phyloP scores from a whole-genome alignment of 2,113 vertebrate genomes.

The Xiphorhynchus elegans region DNA sequence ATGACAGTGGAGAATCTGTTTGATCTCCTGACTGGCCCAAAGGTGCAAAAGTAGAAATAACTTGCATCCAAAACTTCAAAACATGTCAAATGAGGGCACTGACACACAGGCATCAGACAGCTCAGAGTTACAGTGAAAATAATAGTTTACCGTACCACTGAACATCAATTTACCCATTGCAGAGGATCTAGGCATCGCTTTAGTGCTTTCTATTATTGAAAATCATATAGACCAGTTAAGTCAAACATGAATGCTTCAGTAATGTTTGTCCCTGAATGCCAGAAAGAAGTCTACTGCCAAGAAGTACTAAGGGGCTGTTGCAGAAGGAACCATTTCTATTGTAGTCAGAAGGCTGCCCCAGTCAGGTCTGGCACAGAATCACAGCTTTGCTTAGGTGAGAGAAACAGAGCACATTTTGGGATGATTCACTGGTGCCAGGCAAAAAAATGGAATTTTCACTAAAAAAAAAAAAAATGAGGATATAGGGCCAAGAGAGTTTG shows the following conservation, averaged over 20 bases:
- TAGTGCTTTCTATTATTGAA: slow-evolving; percentile 65
- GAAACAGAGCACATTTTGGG: neutral
- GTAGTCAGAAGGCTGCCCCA: neutral
- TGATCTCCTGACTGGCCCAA: neutral
- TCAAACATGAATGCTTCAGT: slow-evolving; percentile 20
- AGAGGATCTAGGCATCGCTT: slow-evolving; percentile 64
- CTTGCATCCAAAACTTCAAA: slow-evolving; percentile 24
- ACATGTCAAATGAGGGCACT: slow-evolving; percentile 70
- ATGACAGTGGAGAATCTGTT: neutral
- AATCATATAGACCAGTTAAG: slow-evolving; percentile 72
- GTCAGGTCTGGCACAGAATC: neutral
- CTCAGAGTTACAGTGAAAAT: slow-evolving; percentile 73
- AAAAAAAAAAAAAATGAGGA: neutral
- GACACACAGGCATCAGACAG: slow-evolving; percentile 71
- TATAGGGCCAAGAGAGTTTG: neutral
- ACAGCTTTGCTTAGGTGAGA: neutral
- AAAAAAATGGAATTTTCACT: neutral
- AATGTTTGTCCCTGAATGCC: neutral
- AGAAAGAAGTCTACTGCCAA: slow-evolving; percentile 58
- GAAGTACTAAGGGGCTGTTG: neutral
- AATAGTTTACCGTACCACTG: slow-evolving; percentile 65
- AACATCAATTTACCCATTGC: slow-evolving; percentile 70
- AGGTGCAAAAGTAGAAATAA: neutral
- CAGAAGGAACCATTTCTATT: neutral
- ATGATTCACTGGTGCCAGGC: neutral